Evolutionary conservation across 2,888 invertebrate species (phyloP), one percentile per base, ranked within the genome.

Genomic region (Pharmacophagus antenor): DNA sequence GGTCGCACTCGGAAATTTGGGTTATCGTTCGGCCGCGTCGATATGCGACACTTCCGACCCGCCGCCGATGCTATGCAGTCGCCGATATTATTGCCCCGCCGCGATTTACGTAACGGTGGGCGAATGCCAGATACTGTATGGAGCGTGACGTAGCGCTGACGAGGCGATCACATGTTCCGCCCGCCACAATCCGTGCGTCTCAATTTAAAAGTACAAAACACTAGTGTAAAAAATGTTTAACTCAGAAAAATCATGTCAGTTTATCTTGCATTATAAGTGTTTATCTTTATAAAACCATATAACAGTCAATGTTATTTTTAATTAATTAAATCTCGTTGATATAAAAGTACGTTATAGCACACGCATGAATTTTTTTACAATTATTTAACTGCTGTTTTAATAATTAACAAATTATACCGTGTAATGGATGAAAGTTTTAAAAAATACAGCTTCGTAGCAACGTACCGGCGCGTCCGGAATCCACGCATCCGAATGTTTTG

Each of bases 1-100:
- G 88, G 88, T 87, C 88, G 86, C 76, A 75, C 76, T 79, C 82
- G 80, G 81, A 85, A 79, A 89, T 89, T 88, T 88, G 85, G 88
- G 89, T 88, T 88, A 88, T 86, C 86, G 83, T 82, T 80, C 70
- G 79, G 79, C 75, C 86, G 83, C 82, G 82, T 86, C 85, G 85
- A 88, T 88, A 86, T 83, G 82, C 80, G 83, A 84, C 83, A 79
- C 83, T 85, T 86, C 86, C 85, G 80, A 74, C 71, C 77, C 78
- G 76, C 79, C 72, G 79, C 74, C 80, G 84, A 78, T 79, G 79
- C 77, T 75, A 80, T 84, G 81, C 84, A 82, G 74, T 74, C 73
- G 77, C 79, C 78, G 72, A 81, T 84, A 79, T 78, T 79, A 77
- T 79, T 75, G 76, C 73, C 72, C 69, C 71, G 71, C 71, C 73